phyloP scores from a whole-genome alignment of 1,140 invertebrate genomes.

The Doryteuthis pealeii region DNA sequence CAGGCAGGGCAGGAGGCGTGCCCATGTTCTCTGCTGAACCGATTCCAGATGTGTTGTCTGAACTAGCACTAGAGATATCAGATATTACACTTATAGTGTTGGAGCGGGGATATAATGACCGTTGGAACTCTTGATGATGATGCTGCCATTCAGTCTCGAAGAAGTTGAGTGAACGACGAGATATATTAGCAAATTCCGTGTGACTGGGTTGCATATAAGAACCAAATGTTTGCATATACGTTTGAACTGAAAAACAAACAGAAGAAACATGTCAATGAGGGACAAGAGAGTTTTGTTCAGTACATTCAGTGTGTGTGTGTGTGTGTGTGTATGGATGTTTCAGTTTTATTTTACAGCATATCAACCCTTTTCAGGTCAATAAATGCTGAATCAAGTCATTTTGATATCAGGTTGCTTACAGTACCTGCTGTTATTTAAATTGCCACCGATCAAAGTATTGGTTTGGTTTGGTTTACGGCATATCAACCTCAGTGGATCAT shows the following conservation, averaged over 20 bases:
- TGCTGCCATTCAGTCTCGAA: conserved; percentile 69
- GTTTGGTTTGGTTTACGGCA: too few species aligned
- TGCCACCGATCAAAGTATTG: too few species aligned
- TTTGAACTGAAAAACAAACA: conserved; percentile 73
- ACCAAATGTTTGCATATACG: conserved; percentile 93
- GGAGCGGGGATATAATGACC: conserved; percentile 49
- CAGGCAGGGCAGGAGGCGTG: conserved; percentile 38
- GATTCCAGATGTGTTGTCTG: conserved; percentile 36
- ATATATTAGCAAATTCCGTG: conserved; percentile 75
- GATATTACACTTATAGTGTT: conserved; percentile 56
- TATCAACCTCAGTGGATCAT: too few species aligned
- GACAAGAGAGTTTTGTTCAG: too few species aligned
- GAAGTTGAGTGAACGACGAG: conserved; percentile 77
- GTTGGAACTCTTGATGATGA: conserved; percentile 67
- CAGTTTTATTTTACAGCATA: too few species aligned
- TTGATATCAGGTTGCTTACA: too few species aligned
- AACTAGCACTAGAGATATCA: conserved; percentile 40
- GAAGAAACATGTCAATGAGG: not conserved
- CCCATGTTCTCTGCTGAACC: conserved; percentile 25
- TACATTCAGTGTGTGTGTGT: too few species aligned
- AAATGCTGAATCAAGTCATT: too few species aligned
- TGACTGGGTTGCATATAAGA: conserved; percentile 78
- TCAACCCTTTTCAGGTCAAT: too few species aligned
- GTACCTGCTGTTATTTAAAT: too few species aligned
- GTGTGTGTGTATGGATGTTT: too few species aligned